These are phyloP conservation scores for Drosophila paulistorum DNA, from an alignment of 1,140 invertebrate genomes.

Conservation along the genomic window DNA sequence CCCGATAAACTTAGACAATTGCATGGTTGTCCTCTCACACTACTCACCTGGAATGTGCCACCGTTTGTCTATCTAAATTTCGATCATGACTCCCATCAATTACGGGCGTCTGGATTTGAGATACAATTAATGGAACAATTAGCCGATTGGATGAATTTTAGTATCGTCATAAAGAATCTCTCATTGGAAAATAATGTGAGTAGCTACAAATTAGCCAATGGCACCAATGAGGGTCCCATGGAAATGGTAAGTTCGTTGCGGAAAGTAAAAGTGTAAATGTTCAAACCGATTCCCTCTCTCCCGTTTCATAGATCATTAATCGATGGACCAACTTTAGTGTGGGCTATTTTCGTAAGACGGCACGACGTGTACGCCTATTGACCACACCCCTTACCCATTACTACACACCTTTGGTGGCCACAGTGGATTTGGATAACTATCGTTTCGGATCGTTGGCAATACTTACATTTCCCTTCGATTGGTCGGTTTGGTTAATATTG, in stretches of 20 bases:
- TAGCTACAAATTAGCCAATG: conserved; percentile 43
- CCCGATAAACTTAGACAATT: conserved; percentile 64
- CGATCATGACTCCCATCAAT: background rate
- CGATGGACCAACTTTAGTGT: conserved; percentile 55
- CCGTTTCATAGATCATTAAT: conserved; percentile 26
- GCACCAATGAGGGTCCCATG: conserved; percentile 35
- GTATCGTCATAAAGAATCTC: conserved; percentile 35
- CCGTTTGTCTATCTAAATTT: conserved; percentile 53
- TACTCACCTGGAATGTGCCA: conserved; percentile 62
- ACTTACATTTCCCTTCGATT: conserved; percentile 54
- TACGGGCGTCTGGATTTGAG: conserved; percentile 54
- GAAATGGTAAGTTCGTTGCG: conserved; percentile 36
- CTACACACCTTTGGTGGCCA: conserved; percentile 60
- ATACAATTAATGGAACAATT: conserved; percentile 55
- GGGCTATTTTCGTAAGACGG: conserved; percentile 56
- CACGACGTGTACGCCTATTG: conserved; percentile 34
- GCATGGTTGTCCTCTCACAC: conserved; percentile 53
- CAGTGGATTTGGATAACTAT: conserved; percentile 44
- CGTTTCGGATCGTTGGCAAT: conserved; percentile 37
- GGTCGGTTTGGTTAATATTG: conserved; percentile 44
- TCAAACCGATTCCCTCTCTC: too few species aligned
- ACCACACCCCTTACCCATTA: conserved; percentile 57
- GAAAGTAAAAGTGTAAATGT: too few species aligned
- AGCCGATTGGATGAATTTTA: conserved; percentile 54
- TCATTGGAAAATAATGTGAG: conserved; percentile 13